These are phyloP conservation scores for Sebastes alutus DNA, from an alignment of 2,797 vertebrate genomes.

Conservation along the genomic window DNA sequence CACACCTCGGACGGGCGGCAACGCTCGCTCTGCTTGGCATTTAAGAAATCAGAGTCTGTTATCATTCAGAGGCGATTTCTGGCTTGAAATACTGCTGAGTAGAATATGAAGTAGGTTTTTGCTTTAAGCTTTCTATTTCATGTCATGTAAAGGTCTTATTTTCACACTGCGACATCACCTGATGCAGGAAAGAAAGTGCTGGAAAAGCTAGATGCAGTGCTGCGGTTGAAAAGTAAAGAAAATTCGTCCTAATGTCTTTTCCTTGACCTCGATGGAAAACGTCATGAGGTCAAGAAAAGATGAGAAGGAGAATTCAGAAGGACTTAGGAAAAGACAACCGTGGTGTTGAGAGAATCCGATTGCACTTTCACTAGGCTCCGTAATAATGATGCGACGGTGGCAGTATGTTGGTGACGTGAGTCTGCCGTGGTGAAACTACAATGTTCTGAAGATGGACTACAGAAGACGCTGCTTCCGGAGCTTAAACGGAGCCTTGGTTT, in stretches of 20 bases:
- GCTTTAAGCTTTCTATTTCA: background rate
- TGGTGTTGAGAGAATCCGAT: fast-evolving
- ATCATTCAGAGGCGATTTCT: background rate
- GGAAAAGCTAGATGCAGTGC: background rate
- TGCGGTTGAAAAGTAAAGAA: no score
- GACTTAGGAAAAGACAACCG: no score
- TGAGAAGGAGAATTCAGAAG: no score
- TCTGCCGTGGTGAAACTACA: no score
- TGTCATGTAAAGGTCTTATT: background rate
- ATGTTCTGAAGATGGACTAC: no score
- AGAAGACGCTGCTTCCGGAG: no score
- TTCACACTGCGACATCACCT: background rate
- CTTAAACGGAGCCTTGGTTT: background rate
- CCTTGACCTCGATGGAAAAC: no score
- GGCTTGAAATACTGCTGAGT: background rate
- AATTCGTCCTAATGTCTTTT: no score
- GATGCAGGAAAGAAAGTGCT: background rate
- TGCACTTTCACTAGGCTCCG: no score
- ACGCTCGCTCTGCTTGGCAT: background rate
- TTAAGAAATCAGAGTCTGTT: conserved; percentile 32
- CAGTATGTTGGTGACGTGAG: no score
- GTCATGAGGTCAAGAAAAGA: no score
- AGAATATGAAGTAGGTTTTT: conserved; percentile 12
- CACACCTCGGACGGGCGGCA: background rate
- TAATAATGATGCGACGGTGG: no score